Conservation (phyloP, 2,888 invertebrate genomes). For the Mesodorylaimus sp. region DNA sequence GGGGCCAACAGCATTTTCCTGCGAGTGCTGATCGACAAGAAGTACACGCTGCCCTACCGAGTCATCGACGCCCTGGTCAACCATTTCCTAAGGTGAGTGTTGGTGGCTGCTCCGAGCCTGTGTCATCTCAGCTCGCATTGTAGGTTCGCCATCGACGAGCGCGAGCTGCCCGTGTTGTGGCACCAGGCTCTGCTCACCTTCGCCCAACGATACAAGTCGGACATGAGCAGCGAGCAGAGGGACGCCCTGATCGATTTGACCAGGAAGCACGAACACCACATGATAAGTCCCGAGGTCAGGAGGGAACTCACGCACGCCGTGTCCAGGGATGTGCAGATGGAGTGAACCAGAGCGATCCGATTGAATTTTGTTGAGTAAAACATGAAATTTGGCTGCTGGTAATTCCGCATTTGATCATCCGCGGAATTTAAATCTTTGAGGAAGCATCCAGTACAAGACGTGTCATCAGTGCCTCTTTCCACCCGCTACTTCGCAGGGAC, state of each 20-base stretch:
- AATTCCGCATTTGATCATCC: too few relatives aligned
- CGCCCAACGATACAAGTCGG: constrained; percentile 80
- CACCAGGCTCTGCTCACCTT: constrained; percentile 84
- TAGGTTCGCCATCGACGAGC: constrained; percentile 62
- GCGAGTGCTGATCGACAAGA: constrained; percentile 80
- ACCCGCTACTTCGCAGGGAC: too few relatives aligned
- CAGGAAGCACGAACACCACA: constrained; percentile 43
- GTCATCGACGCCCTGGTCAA: constrained; percentile 84
- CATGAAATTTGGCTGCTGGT: too few relatives aligned
- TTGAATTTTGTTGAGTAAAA: too few relatives aligned
- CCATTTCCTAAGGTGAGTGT: constrained; percentile 65
- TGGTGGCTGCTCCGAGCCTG: constrained; percentile 5
- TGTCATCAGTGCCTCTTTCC: too few relatives aligned
- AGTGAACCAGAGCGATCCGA: too few relatives aligned
- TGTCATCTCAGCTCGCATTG: too few relatives aligned
- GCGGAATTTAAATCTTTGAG: too few relatives aligned
- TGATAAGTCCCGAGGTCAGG: constrained; percentile 61
- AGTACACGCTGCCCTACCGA: constrained; percentile 83
- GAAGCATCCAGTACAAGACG: too few relatives aligned
- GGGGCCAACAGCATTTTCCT: constrained; percentile 90
- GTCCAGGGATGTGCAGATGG: constrained; percentile 46
- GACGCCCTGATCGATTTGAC: constrained; percentile 62
- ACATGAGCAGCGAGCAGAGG: constrained; percentile 76
- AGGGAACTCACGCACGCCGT: constrained; percentile 63
- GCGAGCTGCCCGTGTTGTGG: constrained; percentile 83